phyloP scores from a whole-genome alignment of 2,888 invertebrate genomes.

The Tipula confusa region DNA sequence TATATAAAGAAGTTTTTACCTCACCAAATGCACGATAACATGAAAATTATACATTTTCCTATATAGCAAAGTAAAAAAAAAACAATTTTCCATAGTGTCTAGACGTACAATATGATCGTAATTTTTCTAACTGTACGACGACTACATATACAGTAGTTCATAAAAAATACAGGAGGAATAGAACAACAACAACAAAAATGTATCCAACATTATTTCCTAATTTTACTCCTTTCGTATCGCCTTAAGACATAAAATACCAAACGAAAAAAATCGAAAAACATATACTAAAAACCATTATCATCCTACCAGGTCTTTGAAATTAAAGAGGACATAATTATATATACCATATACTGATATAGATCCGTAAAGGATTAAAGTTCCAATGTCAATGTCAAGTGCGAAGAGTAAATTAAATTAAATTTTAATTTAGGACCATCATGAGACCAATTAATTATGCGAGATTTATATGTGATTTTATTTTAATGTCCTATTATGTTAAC shows the following conservation, averaged over 20 bases:
- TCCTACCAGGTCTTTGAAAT: background rate
- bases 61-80: background rate
- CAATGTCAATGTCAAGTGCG: background rate
- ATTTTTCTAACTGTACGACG: background rate
- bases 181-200: background rate
- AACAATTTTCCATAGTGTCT: background rate
- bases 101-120: background rate
- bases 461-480: background rate
- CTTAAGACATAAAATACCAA: conserved; percentile 13
- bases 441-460: background rate
- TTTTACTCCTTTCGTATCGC: background rate
- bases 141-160: background rate
- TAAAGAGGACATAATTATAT: background rate
- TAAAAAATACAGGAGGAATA: conserved; percentile 8
- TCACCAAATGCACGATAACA: background rate
- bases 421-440: background rate
- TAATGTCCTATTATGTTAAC: background rate
- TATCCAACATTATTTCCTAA: background rate
- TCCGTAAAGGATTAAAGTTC: background rate
- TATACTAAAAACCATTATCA: background rate
- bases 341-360: background rate
- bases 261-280: background rate
- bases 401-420: background rate
- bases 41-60: background rate
- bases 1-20: background rate